Conservation (phyloP, 2,888 invertebrate genomes). For the Eutolmus rufibarbis region DNA sequence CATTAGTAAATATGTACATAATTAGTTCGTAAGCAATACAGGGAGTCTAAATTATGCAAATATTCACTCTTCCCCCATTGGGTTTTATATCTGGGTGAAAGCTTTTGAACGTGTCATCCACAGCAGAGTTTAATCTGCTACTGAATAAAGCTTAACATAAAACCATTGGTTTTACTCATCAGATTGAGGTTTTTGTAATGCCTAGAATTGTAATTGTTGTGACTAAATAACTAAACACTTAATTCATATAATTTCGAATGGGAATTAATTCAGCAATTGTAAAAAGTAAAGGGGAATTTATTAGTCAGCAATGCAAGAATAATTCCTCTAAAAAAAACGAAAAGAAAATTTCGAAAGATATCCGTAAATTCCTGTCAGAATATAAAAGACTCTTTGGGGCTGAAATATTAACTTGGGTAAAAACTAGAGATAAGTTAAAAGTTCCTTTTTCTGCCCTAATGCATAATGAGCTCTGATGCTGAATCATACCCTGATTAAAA, state of each 20-base stretch:
- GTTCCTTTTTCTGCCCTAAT: neutral
- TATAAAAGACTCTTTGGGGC: neutral
- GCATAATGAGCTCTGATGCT: neutral
- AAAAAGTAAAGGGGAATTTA: neutral
- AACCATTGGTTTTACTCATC: too few relatives aligned
- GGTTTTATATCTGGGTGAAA: too few relatives aligned
- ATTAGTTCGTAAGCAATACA: too few relatives aligned
- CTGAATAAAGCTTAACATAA: too few relatives aligned
- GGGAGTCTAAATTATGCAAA: too few relatives aligned
- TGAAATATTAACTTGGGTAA: neutral
- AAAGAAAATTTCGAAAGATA: neutral
- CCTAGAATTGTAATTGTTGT: too few relatives aligned
- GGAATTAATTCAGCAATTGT: neutral
- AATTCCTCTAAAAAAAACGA: neutral
- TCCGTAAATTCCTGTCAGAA: neutral
- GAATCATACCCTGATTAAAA: neutral
- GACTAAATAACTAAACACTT: too few relatives aligned
- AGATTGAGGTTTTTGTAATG: too few relatives aligned
- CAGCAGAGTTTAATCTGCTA: too few relatives aligned
- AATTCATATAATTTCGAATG: neutral
- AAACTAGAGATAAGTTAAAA: neutral
- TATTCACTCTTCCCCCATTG: too few relatives aligned
- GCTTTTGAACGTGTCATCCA: too few relatives aligned
- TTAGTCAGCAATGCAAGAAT: neutral
- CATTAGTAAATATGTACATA: too few relatives aligned